Percentiles rank a stretch among this genome's conserved stretches.
phyloP scores from a whole-genome alignment of 1,140 invertebrate genomes.

The Calephelis virginiensis region DNA sequence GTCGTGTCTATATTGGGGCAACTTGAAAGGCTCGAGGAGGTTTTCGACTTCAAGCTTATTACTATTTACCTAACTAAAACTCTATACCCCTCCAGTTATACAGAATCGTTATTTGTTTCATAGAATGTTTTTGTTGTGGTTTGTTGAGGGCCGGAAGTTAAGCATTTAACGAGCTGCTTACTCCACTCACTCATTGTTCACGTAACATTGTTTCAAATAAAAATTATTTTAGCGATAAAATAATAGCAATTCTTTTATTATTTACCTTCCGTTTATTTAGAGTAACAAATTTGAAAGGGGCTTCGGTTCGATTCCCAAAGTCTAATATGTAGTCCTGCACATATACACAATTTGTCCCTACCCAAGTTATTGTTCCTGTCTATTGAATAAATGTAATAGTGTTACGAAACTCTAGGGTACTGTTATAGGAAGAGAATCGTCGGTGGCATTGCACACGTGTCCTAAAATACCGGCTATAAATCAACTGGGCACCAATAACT shows the following conservation, averaged over 20 bases:
- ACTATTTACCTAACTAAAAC: constrained; percentile 57
- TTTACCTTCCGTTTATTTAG: not conserved
- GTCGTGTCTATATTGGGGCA: constrained; percentile 49
- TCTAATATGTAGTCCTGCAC: too few relatives aligned
- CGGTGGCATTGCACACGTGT: too few relatives aligned
- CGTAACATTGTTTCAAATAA: not conserved
- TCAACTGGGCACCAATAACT: too few relatives aligned
- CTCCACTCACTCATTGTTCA: not conserved
- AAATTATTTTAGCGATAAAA: not conserved
- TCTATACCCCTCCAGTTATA: constrained; percentile 1
- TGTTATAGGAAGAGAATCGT: too few relatives aligned
- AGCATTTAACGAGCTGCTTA: constrained; percentile 4
- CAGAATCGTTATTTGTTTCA: constrained; percentile 7
- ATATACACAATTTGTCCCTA: too few relatives aligned
- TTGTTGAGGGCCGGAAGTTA: not conserved
- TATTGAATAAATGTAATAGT: too few relatives aligned
- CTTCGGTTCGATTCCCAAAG: too few relatives aligned
- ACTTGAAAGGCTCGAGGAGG: constrained; percentile 42
- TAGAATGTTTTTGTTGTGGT: constrained; percentile 5
- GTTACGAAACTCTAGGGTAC: too few relatives aligned
- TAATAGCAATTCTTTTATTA: too few relatives aligned
- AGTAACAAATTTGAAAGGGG: not conserved
- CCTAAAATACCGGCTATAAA: too few relatives aligned
- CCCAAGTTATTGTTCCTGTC: too few relatives aligned
- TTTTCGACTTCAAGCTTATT: constrained; percentile 62